These are phyloP conservation scores for Auanema freiburgensis DNA, from an alignment of 2,888 invertebrate species.

Conservation along the genomic window DNA sequence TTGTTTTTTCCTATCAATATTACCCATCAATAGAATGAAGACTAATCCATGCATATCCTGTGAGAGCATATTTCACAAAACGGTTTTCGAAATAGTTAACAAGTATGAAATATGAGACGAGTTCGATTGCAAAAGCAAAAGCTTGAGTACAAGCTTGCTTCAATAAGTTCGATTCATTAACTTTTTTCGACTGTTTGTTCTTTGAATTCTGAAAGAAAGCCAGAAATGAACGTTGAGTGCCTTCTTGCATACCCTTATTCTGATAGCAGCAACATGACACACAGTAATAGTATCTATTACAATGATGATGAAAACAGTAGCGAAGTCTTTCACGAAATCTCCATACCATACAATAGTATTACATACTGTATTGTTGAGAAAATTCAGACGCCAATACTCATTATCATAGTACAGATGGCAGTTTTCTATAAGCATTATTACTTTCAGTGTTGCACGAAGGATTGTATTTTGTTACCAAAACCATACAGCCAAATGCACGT, in stretches of 20 bases:
- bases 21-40: slow-evolving; percentile 16
- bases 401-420: slow-evolving; percentile 5
- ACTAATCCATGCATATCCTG: slow-evolving; percentile 9
- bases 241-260: neutral
- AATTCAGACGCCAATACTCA: slow-evolving; percentile 1
- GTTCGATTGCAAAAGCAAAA: slow-evolving; percentile 13
- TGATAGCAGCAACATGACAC: slow-evolving; percentile 3
- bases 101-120: slow-evolving; percentile 13
- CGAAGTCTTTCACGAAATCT: slow-evolving; percentile 10
- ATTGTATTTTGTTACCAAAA: neutral
- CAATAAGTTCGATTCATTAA: slow-evolving; percentile 12
- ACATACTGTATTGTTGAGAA: slow-evolving; percentile 6
- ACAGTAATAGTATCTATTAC: slow-evolving; percentile 12
- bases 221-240: neutral
- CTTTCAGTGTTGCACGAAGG: no score
- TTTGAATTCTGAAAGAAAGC: neutral
- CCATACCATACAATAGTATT: slow-evolving; percentile 5
- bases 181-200: neutral
- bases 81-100: slow-evolving; percentile 3
- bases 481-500: slow-evolving; percentile 9
- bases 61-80: slow-evolving; percentile 10
- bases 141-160: slow-evolving; percentile 14
- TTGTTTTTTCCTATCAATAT: neutral
- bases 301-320: slow-evolving; percentile 7
- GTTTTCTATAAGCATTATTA: slow-evolving; percentile 10